Evolutionary conservation across 2,113 vertebrate species (phyloP).

Genomic region (Mastomys natalensis): DNA sequence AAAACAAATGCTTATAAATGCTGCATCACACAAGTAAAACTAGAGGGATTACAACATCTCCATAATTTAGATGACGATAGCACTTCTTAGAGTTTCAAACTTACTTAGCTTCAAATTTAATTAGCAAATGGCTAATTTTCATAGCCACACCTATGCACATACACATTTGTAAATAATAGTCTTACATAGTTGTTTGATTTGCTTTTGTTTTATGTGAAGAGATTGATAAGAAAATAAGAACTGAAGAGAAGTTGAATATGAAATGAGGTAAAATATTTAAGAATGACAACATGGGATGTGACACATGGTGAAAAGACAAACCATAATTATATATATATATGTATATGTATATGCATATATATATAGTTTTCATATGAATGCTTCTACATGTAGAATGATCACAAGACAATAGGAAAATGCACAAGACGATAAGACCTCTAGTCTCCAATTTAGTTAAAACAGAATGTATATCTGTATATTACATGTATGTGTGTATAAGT

Average conservation of each 20-base stretch:
- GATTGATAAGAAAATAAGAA: constrained; percentile 55
- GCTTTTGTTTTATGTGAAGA: constrained; percentile 32
- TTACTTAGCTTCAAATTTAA: neutral
- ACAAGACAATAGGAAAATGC: constrained; percentile 61
- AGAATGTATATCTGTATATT: too few species aligned
- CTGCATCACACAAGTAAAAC: neutral
- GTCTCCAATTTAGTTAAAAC: constrained; percentile 18
- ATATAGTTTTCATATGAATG: constrained; percentile 74
- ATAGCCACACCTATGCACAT: neutral
- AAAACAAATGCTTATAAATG: neutral
- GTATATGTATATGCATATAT: neutral
- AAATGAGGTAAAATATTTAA: constrained; percentile 58
- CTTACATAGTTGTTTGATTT: constrained; percentile 40
- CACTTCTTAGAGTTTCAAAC: neutral
- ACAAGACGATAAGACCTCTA: neutral
- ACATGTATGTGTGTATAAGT: too few species aligned
- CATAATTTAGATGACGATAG: neutral
- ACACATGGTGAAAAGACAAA: constrained; percentile 72
- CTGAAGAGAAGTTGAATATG: constrained; percentile 38
- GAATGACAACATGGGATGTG: constrained; percentile 53
- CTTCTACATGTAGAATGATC: constrained; percentile 65
- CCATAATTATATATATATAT: neutral
- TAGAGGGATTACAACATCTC: neutral
- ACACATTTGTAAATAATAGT: constrained; percentile 4
- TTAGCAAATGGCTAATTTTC: neutral